Evolutionary conservation across 2,888 invertebrate species (phyloP), one percentile per base, ranked within the genome.

Genomic region (Sphaeridia pumilis): DNA sequence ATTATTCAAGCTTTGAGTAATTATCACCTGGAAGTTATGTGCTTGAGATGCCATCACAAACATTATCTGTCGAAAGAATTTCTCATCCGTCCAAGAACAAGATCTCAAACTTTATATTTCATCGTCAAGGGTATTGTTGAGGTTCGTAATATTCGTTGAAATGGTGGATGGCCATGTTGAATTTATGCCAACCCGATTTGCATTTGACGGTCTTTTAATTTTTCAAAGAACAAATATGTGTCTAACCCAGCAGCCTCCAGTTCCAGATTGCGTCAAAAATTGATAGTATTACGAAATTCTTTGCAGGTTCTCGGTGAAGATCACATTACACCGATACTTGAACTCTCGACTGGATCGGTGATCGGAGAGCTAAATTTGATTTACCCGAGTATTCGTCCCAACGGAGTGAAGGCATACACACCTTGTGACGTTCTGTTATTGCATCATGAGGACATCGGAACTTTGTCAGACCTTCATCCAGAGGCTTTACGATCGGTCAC

Each of bases 1-100:
- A 26, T 57, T 21, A 42, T 57, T 12, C 2, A 28, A 43, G 36
- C 28, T 27, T 45, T 57, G 2, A 42, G 47, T 12, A 14, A 17
- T 12, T 48, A 54, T 22, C 52, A 27, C 4, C 17, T 57, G 20
- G 55, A 55, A 49, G 35, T 20, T 24, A 24, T 54, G n/a, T 25
- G 49, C 22, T 27, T 49, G 7, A 14, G 44, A 21, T 38, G 12
- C 17, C 38, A 3, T 38, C 3, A 27, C 17, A 52, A 46, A 27
- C 54, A 57, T 34, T 57, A 38, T 28, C 51, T 54, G 21, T 28
- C 52, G 20, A 51, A 57, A 22, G 54, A 54, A 46, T 57, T 57
- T 46, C 27, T 57, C 5, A 54, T 57, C 17, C 46, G 54, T 12
- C 57, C 57, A 2, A 45, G 46, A 5, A 51, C 57, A 2, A 31